These are phyloP conservation scores for Watsonalla cultraria DNA, from an alignment of 2,888 invertebrate genomes.

Conservation along the genomic window DNA sequence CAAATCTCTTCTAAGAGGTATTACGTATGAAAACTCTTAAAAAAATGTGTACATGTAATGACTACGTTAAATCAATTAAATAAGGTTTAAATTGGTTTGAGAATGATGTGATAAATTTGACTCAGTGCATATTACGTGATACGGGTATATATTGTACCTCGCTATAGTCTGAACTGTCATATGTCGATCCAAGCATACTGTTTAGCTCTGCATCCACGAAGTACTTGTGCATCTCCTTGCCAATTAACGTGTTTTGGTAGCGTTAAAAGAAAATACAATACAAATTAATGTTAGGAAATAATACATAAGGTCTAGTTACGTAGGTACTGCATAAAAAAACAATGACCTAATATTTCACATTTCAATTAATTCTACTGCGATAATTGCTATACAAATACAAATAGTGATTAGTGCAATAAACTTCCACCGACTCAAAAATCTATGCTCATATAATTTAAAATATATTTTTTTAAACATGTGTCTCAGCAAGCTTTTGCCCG, in stretches of 20 bases:
- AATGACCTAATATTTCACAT: too few species aligned
- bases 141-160: constrained; percentile 54
- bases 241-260: constrained; percentile 72
- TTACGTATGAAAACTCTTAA: neutral
- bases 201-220: constrained; percentile 90
- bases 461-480: too few species aligned
- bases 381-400: too few species aligned
- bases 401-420: too few species aligned
- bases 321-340: neutral
- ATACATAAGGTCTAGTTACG: constrained; percentile 9
- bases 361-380: too few species aligned
- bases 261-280: constrained; percentile 70
- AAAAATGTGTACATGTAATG: neutral
- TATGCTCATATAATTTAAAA: too few species aligned
- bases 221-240: constrained; percentile 88
- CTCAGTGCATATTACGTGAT: constrained; percentile 12
- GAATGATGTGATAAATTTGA: constrained; percentile 19
- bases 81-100: constrained; percentile 15
- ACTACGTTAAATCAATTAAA: constrained; percentile 15
- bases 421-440: too few species aligned
- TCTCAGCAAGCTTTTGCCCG: too few species aligned
- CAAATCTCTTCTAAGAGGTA: neutral
- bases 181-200: constrained; percentile 83
- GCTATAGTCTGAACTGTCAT: constrained; percentile 75
- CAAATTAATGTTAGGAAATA: constrained; percentile 53